Conservation (phyloP, 2,113 vertebrate genomes). For the Malurus melanocephalus region DNA sequence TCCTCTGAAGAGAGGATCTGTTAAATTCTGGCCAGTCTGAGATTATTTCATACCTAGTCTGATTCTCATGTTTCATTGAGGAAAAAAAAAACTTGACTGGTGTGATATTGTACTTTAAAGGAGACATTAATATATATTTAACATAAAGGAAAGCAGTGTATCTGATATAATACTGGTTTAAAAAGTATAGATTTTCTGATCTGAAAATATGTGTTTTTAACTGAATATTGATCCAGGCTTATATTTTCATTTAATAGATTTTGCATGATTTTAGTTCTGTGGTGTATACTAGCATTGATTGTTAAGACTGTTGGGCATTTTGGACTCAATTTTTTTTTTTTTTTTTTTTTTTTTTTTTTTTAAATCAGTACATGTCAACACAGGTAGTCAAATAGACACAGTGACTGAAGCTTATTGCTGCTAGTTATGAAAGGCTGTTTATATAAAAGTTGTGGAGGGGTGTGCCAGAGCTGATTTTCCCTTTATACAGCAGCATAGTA, state of each 20-base stretch:
- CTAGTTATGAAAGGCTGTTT: not conserved
- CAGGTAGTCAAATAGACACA: not conserved
- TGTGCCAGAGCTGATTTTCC: accelerated
- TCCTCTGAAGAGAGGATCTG: not conserved
- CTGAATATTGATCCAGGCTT: not conserved
- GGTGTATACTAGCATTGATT: not conserved
- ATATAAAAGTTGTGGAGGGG: not conserved
- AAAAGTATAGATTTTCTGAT: not conserved
- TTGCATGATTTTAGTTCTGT: not conserved
- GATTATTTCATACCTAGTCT: not conserved
- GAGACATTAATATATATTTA: not conserved
- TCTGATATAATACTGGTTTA: not conserved
- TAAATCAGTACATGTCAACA: not conserved
- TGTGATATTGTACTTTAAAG: not conserved
- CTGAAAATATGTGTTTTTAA: not conserved
- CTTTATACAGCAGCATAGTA: not conserved
- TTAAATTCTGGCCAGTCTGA: not conserved
- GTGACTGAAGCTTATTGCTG: not conserved
- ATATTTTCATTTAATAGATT: not conserved
- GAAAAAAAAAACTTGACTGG: not conserved
- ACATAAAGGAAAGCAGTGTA: not conserved
- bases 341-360: not conserved
- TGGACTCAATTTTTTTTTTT: not conserved
- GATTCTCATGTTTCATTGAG: not conserved
- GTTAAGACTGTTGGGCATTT: not conserved